A percentile compares a stretch with the other conserved stretches of the same genome.
These are phyloP conservation scores for Leptobrachium leishanense DNA, from an alignment of 2,113 vertebrate species.

Conservation along the genomic window DNA sequence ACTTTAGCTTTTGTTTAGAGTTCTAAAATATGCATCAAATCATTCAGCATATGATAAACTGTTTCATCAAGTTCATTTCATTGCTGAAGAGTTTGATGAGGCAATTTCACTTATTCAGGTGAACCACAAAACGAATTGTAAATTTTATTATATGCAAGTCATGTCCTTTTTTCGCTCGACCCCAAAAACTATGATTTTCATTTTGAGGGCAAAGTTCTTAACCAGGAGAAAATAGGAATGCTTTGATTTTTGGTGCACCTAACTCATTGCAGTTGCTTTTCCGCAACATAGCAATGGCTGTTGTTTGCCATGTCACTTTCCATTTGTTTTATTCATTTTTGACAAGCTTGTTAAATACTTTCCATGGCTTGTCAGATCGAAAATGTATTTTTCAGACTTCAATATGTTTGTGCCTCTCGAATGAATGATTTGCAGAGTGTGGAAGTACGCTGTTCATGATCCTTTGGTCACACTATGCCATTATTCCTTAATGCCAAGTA, in stretches of 20 bases:
- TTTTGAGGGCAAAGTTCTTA: not conserved
- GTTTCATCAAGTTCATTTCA: not conserved
- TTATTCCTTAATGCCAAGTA: slow-evolving; percentile 13
- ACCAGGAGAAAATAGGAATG: slow-evolving; percentile 1
- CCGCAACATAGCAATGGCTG: slow-evolving; percentile 14
- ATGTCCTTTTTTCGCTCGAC: no score
- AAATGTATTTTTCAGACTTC: slow-evolving; percentile 11
- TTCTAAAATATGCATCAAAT: not conserved
- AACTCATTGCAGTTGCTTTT: slow-evolving; percentile 23
- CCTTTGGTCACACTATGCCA: slow-evolving; percentile 5
- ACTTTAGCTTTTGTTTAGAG: not conserved
- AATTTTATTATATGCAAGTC: not conserved
- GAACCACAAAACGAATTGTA: not conserved
- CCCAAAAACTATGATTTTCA: not conserved
- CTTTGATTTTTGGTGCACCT: slow-evolving; percentile 4
- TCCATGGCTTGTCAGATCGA: slow-evolving; percentile 16
- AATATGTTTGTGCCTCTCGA: slow-evolving; percentile 19
- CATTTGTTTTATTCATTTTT: slow-evolving; percentile 31
- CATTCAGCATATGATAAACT: not conserved
- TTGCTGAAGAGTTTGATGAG: slow-evolving; percentile 7
- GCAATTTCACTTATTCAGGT: not conserved
- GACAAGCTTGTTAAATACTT: slow-evolving; percentile 36
- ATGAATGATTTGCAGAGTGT: slow-evolving; percentile 15
- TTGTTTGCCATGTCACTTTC: slow-evolving; percentile 18
- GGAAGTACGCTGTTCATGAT: slow-evolving; percentile 1